Percentiles rank a stretch among this genome's conserved stretches.
These are phyloP conservation scores for Byasa hedistus DNA, from an alignment of 2,888 invertebrate genomes.

Conservation along the genomic window DNA sequence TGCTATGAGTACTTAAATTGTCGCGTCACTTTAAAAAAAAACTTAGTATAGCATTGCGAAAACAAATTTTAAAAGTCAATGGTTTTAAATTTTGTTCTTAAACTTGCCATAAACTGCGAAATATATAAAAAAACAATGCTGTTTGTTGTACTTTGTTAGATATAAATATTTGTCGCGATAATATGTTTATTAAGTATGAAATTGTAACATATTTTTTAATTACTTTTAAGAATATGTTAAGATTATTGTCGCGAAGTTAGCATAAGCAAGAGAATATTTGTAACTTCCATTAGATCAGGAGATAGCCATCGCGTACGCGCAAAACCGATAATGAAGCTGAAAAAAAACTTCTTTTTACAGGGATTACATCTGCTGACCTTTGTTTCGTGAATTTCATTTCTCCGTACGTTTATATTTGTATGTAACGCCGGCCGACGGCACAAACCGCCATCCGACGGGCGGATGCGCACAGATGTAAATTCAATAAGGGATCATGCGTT, in stretches of 20 bases:
- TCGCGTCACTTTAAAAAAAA: neutral
- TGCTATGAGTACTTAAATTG: neutral
- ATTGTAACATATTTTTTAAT: neutral
- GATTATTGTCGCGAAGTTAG: neutral
- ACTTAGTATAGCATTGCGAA: neutral
- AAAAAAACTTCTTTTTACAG: neutral
- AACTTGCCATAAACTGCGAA: neutral
- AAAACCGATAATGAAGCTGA: neutral
- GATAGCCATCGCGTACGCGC: neutral
- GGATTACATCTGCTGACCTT: neutral
- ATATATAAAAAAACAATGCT: too few relatives aligned
- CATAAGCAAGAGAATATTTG: too few relatives aligned
- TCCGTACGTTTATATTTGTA: neutral
- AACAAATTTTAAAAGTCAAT: neutral
- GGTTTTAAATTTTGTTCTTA: neutral
- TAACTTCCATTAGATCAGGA: constrained; percentile 14
- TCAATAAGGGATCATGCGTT: neutral
- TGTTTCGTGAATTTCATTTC: neutral
- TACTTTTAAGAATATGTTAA: neutral
- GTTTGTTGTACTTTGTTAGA: too few relatives aligned
- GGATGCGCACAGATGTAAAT: neutral
- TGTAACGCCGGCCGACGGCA: neutral
- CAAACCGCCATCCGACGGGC: neutral
- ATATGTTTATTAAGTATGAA: neutral
- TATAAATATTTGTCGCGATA: neutral